Evolutionary conservation across 1,140 invertebrate species (phyloP), one percentile per base, ranked within the genome.

Genomic region (Diachasma alloeum): DNA sequence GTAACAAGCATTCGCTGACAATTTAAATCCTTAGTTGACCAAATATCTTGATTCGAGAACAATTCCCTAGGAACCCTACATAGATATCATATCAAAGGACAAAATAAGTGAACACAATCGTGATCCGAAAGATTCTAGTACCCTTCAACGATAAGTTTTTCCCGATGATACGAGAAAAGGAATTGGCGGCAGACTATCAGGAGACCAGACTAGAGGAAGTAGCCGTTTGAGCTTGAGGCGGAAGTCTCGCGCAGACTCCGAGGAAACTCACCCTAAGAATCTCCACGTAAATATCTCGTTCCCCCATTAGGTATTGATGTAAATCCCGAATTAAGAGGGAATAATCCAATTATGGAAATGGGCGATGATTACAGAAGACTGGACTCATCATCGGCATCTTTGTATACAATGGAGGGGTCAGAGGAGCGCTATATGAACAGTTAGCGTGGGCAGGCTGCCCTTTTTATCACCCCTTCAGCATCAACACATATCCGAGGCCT

Each of bases 151-250:
- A 19, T 26, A 63, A 63, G 19, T 46, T 53, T 53, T 39, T 42
- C 37, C 19, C 22, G 17, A 39, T 36, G 37, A 39, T 67, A 5
- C 79, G 83, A 83, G 84, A 84, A 85, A 87, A 86, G 83, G 82
- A 87, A 85, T 78, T 78, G 80, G 85, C 85, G 85, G 85, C 81
- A 86, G 85, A 79, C 78, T 78, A 83, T 78, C 81, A 87, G 85
- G 85, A 84, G 76, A 74, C 68, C 78, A 87, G 75, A 76, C 59
- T 68, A 63, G 42, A 76, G 80, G 80, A 84, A 82, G 82, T 87
- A 76, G 69, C 70, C 77, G 48, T 36, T 53, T 59, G 71, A 53
- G 56, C 13, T 42, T 6, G 48, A 42, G 53, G 77, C 68, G 73
- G 75, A 78, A 80, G 56, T 77, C 71, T 69, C 37, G 83, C 82